Conservation (phyloP, 1,140 invertebrate species). For the Drosophila nigrodunni region DNA sequence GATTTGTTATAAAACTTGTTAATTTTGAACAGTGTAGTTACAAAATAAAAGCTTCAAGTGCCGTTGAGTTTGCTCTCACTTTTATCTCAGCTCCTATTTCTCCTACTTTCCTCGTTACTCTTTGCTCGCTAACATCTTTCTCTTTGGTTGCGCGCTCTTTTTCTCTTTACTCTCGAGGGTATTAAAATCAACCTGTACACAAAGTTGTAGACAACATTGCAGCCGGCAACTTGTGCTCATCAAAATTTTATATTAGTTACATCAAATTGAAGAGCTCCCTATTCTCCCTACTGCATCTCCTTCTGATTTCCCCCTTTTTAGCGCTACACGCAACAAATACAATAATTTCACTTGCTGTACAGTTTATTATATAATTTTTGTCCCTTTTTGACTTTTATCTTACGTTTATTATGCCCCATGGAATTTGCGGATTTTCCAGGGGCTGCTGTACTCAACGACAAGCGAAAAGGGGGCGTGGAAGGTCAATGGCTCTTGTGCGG, state of each 20-base stretch:
- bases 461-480: slow-evolving; percentile 24
- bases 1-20: no score
- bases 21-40: not conserved
- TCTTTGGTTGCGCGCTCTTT: not conserved
- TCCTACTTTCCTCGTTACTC: not conserved
- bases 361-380: slow-evolving; percentile 84
- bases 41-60: not conserved
- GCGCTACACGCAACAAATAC: slow-evolving; percentile 32
- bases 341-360: slow-evolving; percentile 79
- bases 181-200: slow-evolving; percentile 38
- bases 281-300: not conserved
- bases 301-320: not conserved
- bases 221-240: slow-evolving; percentile 40
- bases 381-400: slow-evolving; percentile 84
- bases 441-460: slow-evolving; percentile 25
- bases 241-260: slow-evolving; percentile 60
- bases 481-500: slow-evolving; percentile 61
- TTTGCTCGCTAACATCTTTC: not conserved
- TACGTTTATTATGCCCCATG: slow-evolving; percentile 83
- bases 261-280: slow-evolving; percentile 40
- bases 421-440: slow-evolving; percentile 76
- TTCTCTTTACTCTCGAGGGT: slow-evolving; percentile 1
- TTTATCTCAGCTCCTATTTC: not conserved
- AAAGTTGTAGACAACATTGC: slow-evolving; percentile 45
- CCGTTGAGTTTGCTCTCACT: not conserved